phyloP scores from a whole-genome alignment of 2,888 invertebrate species.

The Clusia tigrina region DNA sequence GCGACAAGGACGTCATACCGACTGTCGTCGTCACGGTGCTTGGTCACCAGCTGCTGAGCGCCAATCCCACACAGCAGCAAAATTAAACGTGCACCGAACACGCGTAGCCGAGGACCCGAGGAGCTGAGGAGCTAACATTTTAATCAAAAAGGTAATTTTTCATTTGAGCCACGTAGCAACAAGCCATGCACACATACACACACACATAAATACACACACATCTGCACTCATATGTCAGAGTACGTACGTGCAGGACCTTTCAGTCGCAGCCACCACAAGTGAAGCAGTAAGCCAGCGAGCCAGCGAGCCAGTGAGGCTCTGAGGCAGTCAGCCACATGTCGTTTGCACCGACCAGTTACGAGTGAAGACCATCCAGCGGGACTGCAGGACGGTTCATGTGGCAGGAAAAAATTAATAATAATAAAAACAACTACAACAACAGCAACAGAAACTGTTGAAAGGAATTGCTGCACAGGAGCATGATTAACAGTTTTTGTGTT shows the following conservation, averaged over 20 bases:
- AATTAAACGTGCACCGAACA: neutral
- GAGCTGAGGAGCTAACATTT: conserved; percentile 16
- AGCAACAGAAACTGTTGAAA: conserved; percentile 17
- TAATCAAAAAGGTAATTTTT: conserved; percentile 31
- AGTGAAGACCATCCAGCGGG: neutral
- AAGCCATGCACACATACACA: neutral
- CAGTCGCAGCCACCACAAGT: neutral
- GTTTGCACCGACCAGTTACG: neutral
- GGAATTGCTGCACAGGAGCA: conserved; percentile 19
- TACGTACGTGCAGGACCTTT: neutral
- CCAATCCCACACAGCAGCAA: neutral
- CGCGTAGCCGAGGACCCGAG: neutral
- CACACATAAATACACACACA: neutral
- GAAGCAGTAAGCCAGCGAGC: neutral
- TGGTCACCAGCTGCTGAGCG: neutral
- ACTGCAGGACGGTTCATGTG: neutral
- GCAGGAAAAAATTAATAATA: neutral
- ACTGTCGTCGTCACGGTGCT: conserved; percentile 36
- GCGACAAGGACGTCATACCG: conserved; percentile 43
- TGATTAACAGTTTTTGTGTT: conserved; percentile 29
- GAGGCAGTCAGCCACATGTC: too few species aligned
- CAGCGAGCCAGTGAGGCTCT: too few species aligned
- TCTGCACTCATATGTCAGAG: neutral
- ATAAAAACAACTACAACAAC: neutral
- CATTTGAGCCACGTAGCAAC: conserved; percentile 18